A percentile compares a stretch with the other conserved stretches of the same genome.
These are phyloP conservation scores for Linyphia triangularis DNA, from an alignment of 2,888 invertebrate genomes.

Conservation along the genomic window DNA sequence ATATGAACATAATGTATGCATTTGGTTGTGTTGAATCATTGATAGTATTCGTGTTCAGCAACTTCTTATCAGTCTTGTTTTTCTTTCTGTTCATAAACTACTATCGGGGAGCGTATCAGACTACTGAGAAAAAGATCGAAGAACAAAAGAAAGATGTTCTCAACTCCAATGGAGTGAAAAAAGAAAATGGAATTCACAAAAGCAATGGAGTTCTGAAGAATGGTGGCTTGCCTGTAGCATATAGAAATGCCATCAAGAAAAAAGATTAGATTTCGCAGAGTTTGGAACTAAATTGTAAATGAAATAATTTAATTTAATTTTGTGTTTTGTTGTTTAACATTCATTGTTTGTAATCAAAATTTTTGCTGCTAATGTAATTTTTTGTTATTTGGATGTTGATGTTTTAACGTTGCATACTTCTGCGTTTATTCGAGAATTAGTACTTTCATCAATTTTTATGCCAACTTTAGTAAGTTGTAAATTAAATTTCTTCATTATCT, in stretches of 20 bases:
- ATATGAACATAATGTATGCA: slow-evolving; percentile 39
- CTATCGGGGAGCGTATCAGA: slow-evolving; percentile 18
- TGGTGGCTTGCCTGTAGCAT: slow-evolving; percentile 14
- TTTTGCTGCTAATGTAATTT: no score
- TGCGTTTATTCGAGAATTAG: no score
- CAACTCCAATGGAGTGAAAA: not conserved
- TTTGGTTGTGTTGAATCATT: slow-evolving; percentile 47
- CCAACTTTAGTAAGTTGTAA: no score
- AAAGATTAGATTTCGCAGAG: not conserved
- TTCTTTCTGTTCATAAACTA: slow-evolving; percentile 59
- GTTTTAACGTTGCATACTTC: no score
- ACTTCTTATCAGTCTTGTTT: slow-evolving; percentile 4
- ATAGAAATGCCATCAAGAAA: slow-evolving; percentile 32
- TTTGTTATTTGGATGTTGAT: no score
- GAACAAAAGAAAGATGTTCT: not conserved
- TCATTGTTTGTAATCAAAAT: no score
- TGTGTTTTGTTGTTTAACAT: not conserved
- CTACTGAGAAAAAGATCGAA: not conserved
- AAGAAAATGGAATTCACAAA: slow-evolving; percentile 1
- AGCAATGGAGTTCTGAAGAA: not conserved
- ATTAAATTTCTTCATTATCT: no score
- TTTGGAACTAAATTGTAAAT: not conserved
- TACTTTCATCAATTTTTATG: no score
- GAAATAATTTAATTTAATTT: not conserved
- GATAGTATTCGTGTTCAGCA: slow-evolving; percentile 19